Conservation (phyloP, 2,888 invertebrate genomes). For the Polydrusus tereticollis region DNA sequence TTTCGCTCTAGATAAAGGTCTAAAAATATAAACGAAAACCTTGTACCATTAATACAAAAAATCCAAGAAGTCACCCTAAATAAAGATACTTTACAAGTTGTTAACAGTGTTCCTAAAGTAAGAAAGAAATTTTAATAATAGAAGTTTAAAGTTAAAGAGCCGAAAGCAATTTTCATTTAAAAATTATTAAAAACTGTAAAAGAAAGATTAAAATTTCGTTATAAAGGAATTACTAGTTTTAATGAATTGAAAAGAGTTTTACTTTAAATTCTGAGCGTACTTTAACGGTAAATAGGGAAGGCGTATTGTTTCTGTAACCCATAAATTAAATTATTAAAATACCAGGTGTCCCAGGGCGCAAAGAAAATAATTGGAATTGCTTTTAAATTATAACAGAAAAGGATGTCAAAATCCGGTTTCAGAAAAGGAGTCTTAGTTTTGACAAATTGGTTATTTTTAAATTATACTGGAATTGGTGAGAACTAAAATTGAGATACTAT, state of each 20-base stretch:
- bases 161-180: conserved; percentile 14
- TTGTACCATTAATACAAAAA: background rate
- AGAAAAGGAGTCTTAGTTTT: too few species aligned
- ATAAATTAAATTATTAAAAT: too few species aligned
- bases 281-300: background rate
- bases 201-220: conserved; percentile 11
- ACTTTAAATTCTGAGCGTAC: background rate
- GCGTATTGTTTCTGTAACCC: background rate
- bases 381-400: too few species aligned
- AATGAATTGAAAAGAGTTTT: conserved; percentile 12
- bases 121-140: conserved; percentile 12
- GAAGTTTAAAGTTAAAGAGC: background rate
- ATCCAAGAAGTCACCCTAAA: background rate
- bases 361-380: too few species aligned
- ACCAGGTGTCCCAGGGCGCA: too few species aligned
- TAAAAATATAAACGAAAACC: too few species aligned
- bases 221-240: conserved; percentile 9
- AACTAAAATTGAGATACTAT: too few species aligned
- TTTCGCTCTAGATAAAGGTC: too few species aligned
- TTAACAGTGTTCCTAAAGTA: background rate
- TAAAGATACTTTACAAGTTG: background rate
- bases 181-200: conserved; percentile 7
- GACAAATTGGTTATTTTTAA: too few species aligned
- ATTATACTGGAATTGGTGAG: too few species aligned
- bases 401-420: too few species aligned